phyloP scores from a whole-genome alignment of 64 coral and sea anemone species.

The Stichodactyla mertensii region DNA sequence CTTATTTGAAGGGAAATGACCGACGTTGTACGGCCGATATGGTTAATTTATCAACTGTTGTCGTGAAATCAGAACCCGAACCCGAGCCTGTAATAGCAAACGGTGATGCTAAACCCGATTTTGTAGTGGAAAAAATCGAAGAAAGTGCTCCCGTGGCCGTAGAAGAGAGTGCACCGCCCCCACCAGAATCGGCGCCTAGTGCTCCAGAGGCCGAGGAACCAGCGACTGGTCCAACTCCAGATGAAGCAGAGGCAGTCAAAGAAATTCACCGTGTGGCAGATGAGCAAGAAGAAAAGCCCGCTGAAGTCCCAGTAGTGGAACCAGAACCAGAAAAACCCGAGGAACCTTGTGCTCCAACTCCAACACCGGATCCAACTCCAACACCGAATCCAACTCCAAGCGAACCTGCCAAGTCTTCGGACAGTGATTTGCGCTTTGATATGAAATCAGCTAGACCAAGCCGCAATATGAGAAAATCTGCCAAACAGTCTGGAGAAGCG shows the following conservation, averaged over 20 bases:
- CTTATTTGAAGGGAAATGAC: slow-evolving; percentile 63
- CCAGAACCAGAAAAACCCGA: slow-evolving; percentile 8
- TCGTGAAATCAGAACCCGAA: slow-evolving; percentile 2
- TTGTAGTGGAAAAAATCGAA: slow-evolving; percentile 17
- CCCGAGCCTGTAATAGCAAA: slow-evolving; percentile 12
- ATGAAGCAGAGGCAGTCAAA: slow-evolving; percentile 63
- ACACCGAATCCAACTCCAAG: neutral
- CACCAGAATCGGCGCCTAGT: neutral
- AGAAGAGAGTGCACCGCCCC: slow-evolving; percentile 34
- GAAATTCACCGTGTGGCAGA: slow-evolving; percentile 67
- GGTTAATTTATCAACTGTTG: slow-evolving; percentile 60
- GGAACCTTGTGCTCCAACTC: neutral
- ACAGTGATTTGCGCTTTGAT: neutral
- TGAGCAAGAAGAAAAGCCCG: slow-evolving; percentile 54
- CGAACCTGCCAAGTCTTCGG: neutral
- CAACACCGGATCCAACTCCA: neutral
- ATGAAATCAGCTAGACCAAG: neutral
- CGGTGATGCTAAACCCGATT: neutral
- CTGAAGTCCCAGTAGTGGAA: slow-evolving; percentile 6
- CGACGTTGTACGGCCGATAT: slow-evolving; percentile 59
- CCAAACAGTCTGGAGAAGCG: neutral
- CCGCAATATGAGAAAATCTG: neutral
- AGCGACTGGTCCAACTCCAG: slow-evolving; percentile 30
- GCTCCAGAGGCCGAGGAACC: slow-evolving; percentile 6
- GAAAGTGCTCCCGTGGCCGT: slow-evolving; percentile 18